Evolutionary conservation across 2,888 invertebrate genomes (phyloP).

Genomic region (Sicus ferrugineus): DNA sequence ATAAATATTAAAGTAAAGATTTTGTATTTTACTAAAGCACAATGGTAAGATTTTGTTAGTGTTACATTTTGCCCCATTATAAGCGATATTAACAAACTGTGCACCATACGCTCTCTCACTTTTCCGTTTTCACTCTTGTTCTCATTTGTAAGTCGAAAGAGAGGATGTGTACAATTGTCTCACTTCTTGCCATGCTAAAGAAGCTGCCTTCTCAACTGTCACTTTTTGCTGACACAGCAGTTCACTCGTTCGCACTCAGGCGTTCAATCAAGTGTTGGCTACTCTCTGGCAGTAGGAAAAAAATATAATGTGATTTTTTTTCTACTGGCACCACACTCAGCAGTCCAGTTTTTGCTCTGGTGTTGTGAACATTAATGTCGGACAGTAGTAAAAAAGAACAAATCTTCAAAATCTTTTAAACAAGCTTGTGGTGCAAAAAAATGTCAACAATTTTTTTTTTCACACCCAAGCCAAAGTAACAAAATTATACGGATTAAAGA

Average conservation of each 20-base stretch:
- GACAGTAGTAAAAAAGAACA: conserved; percentile 39
- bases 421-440: conserved; percentile 24
- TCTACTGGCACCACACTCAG: conserved; percentile 52
- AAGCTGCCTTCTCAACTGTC: neutral
- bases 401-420: conserved; percentile 10
- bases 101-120: neutral
- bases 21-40: too few species aligned
- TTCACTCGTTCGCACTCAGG: conserved; percentile 19
- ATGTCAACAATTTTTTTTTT: conserved; percentile 24
- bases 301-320: conserved; percentile 58
- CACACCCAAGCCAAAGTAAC: conserved; percentile 18
- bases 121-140: neutral
- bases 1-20: too few species aligned
- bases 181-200: neutral
- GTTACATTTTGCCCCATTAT: too few species aligned
- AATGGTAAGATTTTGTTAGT: too few species aligned
- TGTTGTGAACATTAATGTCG: conserved; percentile 53
- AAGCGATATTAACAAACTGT: too few species aligned
- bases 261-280: neutral
- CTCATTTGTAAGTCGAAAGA: neutral
- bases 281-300: conserved; percentile 43
- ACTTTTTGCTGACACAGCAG: conserved; percentile 18
- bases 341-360: conserved; percentile 64
- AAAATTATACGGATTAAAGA: neutral
- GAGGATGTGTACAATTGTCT: conserved; percentile 18